Evolutionary conservation across 2,113 vertebrate genomes (phyloP).

Genomic region (Coptodon bakossiorum): DNA sequence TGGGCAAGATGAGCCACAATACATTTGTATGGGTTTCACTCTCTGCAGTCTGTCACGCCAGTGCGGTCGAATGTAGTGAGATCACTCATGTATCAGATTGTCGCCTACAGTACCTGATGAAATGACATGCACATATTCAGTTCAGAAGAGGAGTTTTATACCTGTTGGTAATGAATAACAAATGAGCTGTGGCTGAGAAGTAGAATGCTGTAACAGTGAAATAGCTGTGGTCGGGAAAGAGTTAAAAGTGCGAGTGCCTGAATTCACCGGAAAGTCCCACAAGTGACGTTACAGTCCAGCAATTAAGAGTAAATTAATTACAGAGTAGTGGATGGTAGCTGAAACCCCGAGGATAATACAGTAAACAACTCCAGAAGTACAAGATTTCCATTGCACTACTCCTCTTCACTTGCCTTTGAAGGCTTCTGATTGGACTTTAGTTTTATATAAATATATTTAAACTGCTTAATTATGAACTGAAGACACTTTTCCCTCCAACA

Average conservation of each 20-base stretch:
- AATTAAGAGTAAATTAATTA: conserved; percentile 75
- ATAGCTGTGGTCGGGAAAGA: conserved; percentile 29
- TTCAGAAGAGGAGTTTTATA: not conserved
- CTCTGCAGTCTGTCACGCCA: not conserved
- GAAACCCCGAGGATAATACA: conserved; percentile 30
- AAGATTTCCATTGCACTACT: not conserved
- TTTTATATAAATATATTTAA: not conserved
- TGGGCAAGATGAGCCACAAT: conserved; percentile 13
- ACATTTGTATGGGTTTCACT: conserved; percentile 50
- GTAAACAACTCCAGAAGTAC: conserved; percentile 48
- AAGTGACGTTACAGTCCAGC: conserved; percentile 59
- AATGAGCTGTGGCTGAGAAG: not conserved
- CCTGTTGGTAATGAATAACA: not conserved
- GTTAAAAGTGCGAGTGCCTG: conserved; percentile 51
- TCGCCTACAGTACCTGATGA: not conserved
- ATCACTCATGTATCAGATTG: conserved; percentile 46
- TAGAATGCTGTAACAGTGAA: not conserved
- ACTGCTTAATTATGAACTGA: not conserved
- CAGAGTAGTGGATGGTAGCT: conserved; percentile 56
- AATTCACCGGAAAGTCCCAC: conserved; percentile 69
- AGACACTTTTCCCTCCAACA: not conserved
- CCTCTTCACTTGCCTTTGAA: not conserved
- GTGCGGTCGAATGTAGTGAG: conserved; percentile 38
- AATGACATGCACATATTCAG: not conserved
- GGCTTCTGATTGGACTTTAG: not conserved